Conservation (phyloP, 1,140 invertebrate species). For the Drosophila teissieri region DNA sequence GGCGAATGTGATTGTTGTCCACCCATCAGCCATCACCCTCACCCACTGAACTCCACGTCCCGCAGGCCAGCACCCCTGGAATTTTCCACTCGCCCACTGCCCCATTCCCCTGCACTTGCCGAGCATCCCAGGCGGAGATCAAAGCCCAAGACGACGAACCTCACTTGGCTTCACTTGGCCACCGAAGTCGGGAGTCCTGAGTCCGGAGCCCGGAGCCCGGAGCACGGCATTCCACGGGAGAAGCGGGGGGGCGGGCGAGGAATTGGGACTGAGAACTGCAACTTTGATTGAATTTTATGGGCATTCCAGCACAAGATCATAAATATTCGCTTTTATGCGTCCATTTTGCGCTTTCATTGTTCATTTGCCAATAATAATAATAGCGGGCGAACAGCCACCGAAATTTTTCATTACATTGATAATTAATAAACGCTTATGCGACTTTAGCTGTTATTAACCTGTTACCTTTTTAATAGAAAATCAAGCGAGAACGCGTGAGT, state of each 20-base stretch:
- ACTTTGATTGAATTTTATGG: conserved; percentile 53
- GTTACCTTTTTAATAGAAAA: not conserved
- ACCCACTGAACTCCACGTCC: not conserved
- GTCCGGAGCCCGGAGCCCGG: no score
- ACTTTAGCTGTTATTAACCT: not conserved
- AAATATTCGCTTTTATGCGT: conserved; percentile 46
- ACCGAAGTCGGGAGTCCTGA: not conserved
- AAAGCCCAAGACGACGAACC: conserved; percentile 40
- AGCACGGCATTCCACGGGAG: no score
- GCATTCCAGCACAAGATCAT: conserved; percentile 38
- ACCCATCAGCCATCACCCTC: not conserved
- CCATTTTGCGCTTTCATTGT: conserved; percentile 35
- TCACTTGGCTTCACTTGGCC: conserved; percentile 21
- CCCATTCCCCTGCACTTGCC: not conserved
- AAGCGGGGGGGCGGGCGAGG: no score
- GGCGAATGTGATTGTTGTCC: conserved; percentile 63
- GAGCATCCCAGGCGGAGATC: conserved; percentile 17
- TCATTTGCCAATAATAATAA: conserved; percentile 35
- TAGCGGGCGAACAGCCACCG: conserved; percentile 1
- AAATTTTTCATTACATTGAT: conserved; percentile 41
- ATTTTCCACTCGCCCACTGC: conserved; percentile 14
- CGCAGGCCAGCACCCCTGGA: not conserved
- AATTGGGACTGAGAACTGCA: no score
- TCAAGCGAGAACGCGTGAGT: no score
- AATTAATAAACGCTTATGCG: conserved; percentile 52